Evolutionary conservation across 2,888 invertebrate genomes (phyloP), one percentile per base, ranked within the genome.

Genomic region (Thymelicus sylvestris): DNA sequence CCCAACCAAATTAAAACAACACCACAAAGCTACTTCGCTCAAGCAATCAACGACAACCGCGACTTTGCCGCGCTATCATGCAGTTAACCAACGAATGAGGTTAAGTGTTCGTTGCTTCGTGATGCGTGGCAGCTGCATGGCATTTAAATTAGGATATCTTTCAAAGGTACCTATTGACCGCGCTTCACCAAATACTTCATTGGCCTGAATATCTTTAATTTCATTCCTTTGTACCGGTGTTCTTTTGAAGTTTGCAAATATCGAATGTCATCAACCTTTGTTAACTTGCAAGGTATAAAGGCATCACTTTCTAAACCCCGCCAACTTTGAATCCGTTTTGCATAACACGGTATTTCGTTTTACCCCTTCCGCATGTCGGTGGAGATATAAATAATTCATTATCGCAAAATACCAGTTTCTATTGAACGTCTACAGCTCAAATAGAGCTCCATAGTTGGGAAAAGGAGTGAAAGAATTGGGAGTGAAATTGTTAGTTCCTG

Each of bases 21-120:
- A 76, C 79, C 74, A 74, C 72, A 73, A 62, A 67, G 71, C 61
- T 71, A 70, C 50, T 31, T 67, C 67, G 64, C 60, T 64, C 74
- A 67, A 72, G 67, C 66, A 52, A 70, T 41, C 71, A 74, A 75
- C 75, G 66, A 70, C 68, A 79, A 82, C 73, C 77, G 72, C 73
- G 82, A 88, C 74, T 79, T 76, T 66, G 84, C 73, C 80, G 86
- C 74, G 74, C 81, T 84, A 88, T 88, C 90, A 87, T 91, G 91
- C 90, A 91, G 91, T 87, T 89, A 88, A 86, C 86, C 79, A 87
- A 86, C 88, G 81, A 92, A 90, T 82, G 89, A 89, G 92, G 92
- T 91, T 92, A 91, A 91, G 90, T 87, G 86, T 81, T 84, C 77
- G 78, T 82, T 85, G 85, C 84, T 85, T 81, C 83, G 78, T 84